Conservation (phyloP, 2,888 invertebrate species). For the Platycnemis pennipes region DNA sequence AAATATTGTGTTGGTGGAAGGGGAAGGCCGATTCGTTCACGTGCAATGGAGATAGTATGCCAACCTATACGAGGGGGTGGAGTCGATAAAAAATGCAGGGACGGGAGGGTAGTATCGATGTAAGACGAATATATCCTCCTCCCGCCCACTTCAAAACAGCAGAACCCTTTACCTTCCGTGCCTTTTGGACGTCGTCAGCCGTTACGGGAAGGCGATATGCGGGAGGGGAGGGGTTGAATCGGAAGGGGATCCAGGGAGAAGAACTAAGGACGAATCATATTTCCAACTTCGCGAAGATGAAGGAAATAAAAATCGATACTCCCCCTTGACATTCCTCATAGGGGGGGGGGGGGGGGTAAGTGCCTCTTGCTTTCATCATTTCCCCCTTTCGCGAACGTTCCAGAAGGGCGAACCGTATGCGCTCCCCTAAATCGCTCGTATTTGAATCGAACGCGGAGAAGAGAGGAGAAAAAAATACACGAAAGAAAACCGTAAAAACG, state of each 20-base stretch:
- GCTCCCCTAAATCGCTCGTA: neutral
- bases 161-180: neutral
- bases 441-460: neutral
- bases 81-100: neutral
- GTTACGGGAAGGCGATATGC: neutral
- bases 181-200: neutral
- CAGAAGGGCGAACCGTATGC: neutral
- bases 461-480: neutral
- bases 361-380: neutral
- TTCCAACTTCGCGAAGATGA: neutral
- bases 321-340: neutral
- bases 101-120: neutral
- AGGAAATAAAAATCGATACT: neutral
- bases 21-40: neutral
- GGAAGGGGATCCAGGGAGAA: neutral
- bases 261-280: neutral
- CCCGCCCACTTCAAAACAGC: neutral
- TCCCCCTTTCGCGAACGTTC: neutral
- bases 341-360: neutral
- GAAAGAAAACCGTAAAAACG: neutral
- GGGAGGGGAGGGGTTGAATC: neutral
- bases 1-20: no score
- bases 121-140: neutral
- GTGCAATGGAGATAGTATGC: neutral
- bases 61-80: neutral